Conservation (phyloP, 2,888 invertebrate species). For the Philereme vetulata region DNA sequence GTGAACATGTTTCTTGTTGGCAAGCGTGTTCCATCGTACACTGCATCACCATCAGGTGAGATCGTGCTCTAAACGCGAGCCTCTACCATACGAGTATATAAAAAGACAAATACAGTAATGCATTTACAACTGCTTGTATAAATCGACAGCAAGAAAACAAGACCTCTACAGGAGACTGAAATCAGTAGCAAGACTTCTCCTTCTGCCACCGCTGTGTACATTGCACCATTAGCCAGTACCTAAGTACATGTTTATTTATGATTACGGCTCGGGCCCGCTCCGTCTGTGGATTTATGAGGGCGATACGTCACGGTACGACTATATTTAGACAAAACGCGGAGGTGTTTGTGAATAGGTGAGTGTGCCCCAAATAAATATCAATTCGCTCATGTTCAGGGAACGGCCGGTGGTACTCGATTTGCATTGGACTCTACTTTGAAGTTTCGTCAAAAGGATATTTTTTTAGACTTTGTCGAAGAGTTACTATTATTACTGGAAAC, state of each 20-base stretch:
- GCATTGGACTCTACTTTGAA: neutral
- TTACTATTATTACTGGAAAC: too few species aligned
- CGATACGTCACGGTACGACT: conserved; percentile 3
- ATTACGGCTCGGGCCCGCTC: neutral
- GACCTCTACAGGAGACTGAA: too few species aligned
- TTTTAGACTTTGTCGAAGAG: too few species aligned
- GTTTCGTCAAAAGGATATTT: too few species aligned
- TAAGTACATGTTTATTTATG: neutral
- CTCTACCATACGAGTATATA: too few species aligned
- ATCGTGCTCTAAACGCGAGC: too few species aligned
- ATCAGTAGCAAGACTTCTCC: neutral
- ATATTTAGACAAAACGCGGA: neutral
- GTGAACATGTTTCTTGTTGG: too few species aligned
- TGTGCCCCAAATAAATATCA: neutral
- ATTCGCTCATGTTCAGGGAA: conserved; percentile 3
- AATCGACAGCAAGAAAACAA: too few species aligned
- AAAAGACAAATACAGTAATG: too few species aligned
- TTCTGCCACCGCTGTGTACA: neutral
- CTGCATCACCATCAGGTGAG: too few species aligned
- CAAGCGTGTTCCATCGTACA: too few species aligned
- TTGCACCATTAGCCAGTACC: neutral
- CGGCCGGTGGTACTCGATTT: neutral
- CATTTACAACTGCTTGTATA: too few species aligned
- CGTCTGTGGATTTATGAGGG: conserved; percentile 1
- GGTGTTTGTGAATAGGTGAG: conserved; percentile 10